Base-by-base conservation (phyloP, 1,140 invertebrate genomes). In the Heliconius hermathena region DNA sequence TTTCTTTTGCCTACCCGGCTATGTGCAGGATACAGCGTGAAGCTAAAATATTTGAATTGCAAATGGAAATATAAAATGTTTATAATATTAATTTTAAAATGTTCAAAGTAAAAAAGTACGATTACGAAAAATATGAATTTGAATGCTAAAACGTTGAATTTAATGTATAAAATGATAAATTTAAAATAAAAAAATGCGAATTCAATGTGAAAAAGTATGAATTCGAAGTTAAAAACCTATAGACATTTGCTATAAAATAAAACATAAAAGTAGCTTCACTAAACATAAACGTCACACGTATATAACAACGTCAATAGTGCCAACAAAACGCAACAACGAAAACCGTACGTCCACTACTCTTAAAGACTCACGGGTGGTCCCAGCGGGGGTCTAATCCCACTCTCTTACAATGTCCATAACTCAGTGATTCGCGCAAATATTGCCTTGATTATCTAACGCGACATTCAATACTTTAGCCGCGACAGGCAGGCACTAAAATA, bases 381-480 rank as follows among this genome's bases (percentile, higher is more conserved):
- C 91, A 92, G 90, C 91, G 85, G 92, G 91, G 71, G 71, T 38
- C 71, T 9, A 75, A 84, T 81, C 84, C 86, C 85, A 84, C 83
- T 85, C 82, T 57, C 81, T 86, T 87, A 92, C 90, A 91, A 88
- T 88, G 84, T 81, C 85, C 89, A 93, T 94, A 94, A 92, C 89
- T 94, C 90, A 90, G 85, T 89, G 89, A 93, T 91, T 92, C 88
- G 88, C 91, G 88, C 91, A 87, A 90, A 91, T 85, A 85, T 88
- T 90, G 88, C 90, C 89, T 71, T 81, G 74, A 84, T 87, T 92
- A 90, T 90, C 88, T 82, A 82, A 85, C 83, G 88, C 83, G 87
- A 91, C 89, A 90, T 89, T 78, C 85, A 90, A 90, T 91, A 92
- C 87, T 81, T 86, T 84, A 87, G 84, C 76, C 77, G 80, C 80